phyloP scores from a whole-genome alignment of 2,888 invertebrate species.

The Drosophila sordidapex region DNA sequence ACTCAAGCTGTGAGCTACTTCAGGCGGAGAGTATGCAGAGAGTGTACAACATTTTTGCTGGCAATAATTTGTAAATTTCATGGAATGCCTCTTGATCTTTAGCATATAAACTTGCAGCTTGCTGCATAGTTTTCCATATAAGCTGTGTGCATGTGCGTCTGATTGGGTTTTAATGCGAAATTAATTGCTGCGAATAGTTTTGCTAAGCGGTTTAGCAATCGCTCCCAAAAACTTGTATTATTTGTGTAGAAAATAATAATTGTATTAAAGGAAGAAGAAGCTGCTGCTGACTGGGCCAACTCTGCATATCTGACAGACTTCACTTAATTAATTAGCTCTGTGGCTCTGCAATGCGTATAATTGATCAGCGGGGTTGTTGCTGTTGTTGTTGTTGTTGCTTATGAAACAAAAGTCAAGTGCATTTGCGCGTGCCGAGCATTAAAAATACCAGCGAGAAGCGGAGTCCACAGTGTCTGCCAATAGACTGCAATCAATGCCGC shows the following conservation, averaged over 20 bases:
- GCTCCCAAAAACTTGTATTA: conserved; percentile 40
- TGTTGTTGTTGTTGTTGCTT: conserved; percentile 42
- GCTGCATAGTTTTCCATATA: conserved; percentile 50
- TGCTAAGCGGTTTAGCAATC: conserved; percentile 52
- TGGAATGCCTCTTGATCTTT: conserved; percentile 64
- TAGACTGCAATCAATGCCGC: conserved; percentile 63
- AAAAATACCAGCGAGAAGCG: conserved; percentile 45
- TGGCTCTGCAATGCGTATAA: conserved; percentile 50
- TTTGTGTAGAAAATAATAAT: conserved; percentile 24
- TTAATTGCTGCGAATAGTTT: conserved; percentile 73
- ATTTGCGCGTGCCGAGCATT: conserved; percentile 63
- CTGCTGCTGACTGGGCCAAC: neutral
- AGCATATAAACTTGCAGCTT: conserved; percentile 60
- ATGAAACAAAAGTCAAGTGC: conserved; percentile 73
- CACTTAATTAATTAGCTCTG: conserved; percentile 64
- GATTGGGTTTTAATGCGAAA: conserved; percentile 66
- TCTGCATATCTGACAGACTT: conserved; percentile 21
- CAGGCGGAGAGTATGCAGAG: conserved; percentile 25
- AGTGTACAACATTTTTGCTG: conserved; percentile 46
- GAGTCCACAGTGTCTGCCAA: conserved; percentile 26
- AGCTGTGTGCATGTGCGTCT: conserved; percentile 26
- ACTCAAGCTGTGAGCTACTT: conserved; percentile 33
- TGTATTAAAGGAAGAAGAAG: conserved; percentile 13
- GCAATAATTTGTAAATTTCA: conserved; percentile 60
- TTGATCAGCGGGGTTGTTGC: conserved; percentile 38